Base-by-base conservation (phyloP, 1,140 invertebrate species). In the Heterodera carotae region DNA sequence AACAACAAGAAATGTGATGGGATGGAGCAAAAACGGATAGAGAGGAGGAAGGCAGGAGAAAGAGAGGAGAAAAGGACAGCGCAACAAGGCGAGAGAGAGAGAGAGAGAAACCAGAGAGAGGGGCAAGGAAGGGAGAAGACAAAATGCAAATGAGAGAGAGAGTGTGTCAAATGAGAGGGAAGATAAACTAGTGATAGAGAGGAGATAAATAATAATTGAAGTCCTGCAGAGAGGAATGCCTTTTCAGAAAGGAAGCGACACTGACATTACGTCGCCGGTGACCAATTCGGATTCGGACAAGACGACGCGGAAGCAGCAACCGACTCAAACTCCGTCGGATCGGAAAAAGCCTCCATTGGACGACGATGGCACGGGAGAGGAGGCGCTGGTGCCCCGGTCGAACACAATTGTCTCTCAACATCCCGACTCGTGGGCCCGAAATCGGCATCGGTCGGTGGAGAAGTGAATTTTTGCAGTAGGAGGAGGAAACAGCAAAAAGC, bases 241-340 rank as follows among this genome's bases (percentile, higher is more conserved):
- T 15, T 74, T 74, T 62, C 53, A 74, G 71, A 74, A 74, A 36
- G 71, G 71, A 31, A 62, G 56, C 18, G 71, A 74, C 64, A 74
- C 71, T n/a, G 71, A 74, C 25, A 25, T 74, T 18, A 18, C 71
- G 10, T 43, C 69, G 22, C 34, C 69, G 0, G 59, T 31, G 59
- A 48, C 18, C 22, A 53, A 22, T 18, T 4, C 48, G 12, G 48
- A n/a, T 31, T 70, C 36, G 31, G 36, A 31, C 34, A 59, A 70
- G n/a, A n/a, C 34, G 22, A 6, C 34, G 48, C 48, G 48, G 15
- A 53, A 74, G 36, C 71, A 74, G 36, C 71, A 74, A 62, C 33
- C 36, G 36, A 39, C 36, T 10, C 36, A 60, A 74, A 34, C 59
- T 29, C 15, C n/a, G 56, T 22, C 36, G 18, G 56, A 62, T 27